Evolutionary conservation across 2,113 vertebrate species (phyloP).

Genomic region (Syrrhaptes paradoxus): DNA sequence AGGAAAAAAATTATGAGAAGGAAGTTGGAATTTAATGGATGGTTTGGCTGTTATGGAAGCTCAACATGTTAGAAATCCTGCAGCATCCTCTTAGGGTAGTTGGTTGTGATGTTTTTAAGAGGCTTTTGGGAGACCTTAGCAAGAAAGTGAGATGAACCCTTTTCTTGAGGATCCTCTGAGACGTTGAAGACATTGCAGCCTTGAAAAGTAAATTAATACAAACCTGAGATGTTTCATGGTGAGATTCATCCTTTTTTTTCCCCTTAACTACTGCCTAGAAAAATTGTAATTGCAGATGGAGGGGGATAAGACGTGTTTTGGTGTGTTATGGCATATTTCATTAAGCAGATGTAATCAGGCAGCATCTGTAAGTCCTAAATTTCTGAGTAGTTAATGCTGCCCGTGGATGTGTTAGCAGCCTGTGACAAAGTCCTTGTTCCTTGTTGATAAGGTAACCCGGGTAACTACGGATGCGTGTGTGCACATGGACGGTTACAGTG

Average conservation of each 20-base stretch:
- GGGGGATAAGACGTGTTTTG: not conserved
- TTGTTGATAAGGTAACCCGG: not conserved
- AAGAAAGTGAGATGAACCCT: not conserved
- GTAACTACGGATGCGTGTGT: not conserved
- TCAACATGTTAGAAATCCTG: not conserved
- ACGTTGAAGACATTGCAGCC: not conserved
- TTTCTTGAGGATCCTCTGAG: not conserved
- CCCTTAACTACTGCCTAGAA: not conserved
- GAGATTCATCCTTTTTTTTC: not conserved
- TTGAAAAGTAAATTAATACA: not conserved
- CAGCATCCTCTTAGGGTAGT: not conserved
- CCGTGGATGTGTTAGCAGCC: rapidly evolving
- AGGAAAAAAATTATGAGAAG: not conserved
- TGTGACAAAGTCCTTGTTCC: not conserved
- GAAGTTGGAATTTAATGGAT: not conserved
- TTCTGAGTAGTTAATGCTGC: not conserved
- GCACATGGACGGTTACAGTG: not conserved
- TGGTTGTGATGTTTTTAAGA: not conserved
- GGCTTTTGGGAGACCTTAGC: not conserved
- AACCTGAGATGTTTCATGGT: not conserved
- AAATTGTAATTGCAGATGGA: not conserved
- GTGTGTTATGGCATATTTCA: not conserved
- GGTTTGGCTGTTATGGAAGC: not conserved
- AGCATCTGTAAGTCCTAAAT: not conserved
- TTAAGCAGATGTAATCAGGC: not conserved